Evolutionary conservation across 2,888 invertebrate genomes (phyloP).

Genomic region (Horisme vitalbata): DNA sequence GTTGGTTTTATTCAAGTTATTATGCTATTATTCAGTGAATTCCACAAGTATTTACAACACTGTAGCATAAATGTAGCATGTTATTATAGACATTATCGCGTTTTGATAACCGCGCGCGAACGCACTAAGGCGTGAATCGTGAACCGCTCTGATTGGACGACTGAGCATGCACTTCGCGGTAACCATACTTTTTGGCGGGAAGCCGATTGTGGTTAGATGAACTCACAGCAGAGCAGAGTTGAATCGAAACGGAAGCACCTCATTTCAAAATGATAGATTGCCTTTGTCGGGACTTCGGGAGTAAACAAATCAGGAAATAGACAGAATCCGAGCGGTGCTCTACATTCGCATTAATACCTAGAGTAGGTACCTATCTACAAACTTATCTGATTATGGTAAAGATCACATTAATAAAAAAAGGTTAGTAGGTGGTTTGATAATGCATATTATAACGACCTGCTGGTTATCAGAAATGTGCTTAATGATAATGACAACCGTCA

Average conservation of each 20-base stretch:
- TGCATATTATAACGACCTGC: too few species aligned
- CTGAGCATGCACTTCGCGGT: constrained; percentile 42
- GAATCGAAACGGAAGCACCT: constrained; percentile 23
- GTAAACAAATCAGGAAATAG: constrained; percentile 6
- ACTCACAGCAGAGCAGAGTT: constrained; percentile 23
- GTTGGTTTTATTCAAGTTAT: constrained; percentile 56
- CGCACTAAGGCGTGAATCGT: constrained; percentile 64
- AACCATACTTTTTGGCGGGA: constrained; percentile 60
- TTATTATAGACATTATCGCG: constrained; percentile 65
- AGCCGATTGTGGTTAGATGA: constrained; percentile 40
- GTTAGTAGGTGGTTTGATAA: too few species aligned
- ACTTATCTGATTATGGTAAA: too few species aligned
- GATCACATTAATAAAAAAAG: too few species aligned
- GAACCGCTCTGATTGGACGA: constrained; percentile 71
- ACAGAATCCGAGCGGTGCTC: background rate
- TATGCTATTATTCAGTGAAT: constrained; percentile 59
- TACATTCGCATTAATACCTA: too few species aligned
- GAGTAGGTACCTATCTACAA: too few species aligned
- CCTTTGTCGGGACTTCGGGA: constrained; percentile 40
- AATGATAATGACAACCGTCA: too few species aligned
- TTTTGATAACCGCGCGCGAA: constrained; percentile 71
- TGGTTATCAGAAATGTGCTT: too few species aligned
- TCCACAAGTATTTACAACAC: constrained; percentile 34
- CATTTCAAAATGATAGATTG: constrained; percentile 33
- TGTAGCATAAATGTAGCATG: too few species aligned